Evolutionary conservation across 1,140 invertebrate genomes (phyloP), one percentile per base, ranked within the genome.

Genomic region (Nasonia giraulti): DNA sequence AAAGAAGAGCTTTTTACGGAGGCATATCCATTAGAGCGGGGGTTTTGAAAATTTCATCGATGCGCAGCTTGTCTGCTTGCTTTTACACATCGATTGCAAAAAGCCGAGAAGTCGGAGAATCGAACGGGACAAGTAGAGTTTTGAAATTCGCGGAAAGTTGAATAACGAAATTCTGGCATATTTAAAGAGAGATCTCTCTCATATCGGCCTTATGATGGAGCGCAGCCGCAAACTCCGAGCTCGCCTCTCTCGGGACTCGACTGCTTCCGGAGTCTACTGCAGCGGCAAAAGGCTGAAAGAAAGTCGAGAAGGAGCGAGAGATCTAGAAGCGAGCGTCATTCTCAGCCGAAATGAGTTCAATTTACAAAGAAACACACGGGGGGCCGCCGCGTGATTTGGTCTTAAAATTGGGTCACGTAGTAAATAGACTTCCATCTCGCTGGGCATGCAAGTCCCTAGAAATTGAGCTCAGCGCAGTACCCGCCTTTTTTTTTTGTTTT

Each of bases 401-500:
- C 55, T 11, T 44, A 44, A 68, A 69, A 80, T 80, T 80, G 37
- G 78, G 78, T 80, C 78, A 68, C 31, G 77, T 10, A 62, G 77
- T 66, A 79, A 79, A 79, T 37, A 79, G 50, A 79, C 77, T 79
- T 62, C 50, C 77, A 79, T 79, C 33, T 37, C 77, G 33, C 77
- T 37, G 66, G 27, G 50, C 50, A 50, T 47, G 40, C n/a, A 31
- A 75, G 20, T 77, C 75, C n/a, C 5, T 44, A 44, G 23, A 76
- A 76, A 76, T 76, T 40, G 20, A 20, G 8, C n/a, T 69, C 6
- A 6, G 27, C 23, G 33, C 23, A 6, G n/a, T n/a, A n/a, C n/a
- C n/a, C n/a, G n/a, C n/a, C n/a, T n/a, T n/a, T n/a, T n/a, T n/a
- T n/a, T n/a, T n/a, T n/a, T n/a, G n/a, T n/a, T n/a, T n/a, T n/a